Evolutionary conservation across 2,113 vertebrate species (phyloP).

Genomic region (Cyrtonyx montezumae): DNA sequence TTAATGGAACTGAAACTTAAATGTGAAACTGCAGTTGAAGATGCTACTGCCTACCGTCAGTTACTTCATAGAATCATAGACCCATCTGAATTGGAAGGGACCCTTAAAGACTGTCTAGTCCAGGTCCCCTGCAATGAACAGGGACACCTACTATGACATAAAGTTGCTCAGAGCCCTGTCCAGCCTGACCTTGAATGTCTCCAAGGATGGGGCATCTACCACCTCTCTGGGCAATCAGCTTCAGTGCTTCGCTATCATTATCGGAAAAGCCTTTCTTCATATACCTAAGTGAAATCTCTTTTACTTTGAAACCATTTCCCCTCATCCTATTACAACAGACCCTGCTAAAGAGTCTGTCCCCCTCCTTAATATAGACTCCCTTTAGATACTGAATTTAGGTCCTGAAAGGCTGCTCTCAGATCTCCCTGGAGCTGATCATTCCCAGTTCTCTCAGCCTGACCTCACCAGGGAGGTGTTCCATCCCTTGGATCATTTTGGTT

Average conservation of each 20-base stretch:
- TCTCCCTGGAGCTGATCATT: no score
- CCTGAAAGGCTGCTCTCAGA: no score
- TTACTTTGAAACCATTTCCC: background rate
- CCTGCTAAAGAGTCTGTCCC: no score
- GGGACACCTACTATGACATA: background rate
- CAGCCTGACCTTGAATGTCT: background rate
- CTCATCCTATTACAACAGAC: background rate
- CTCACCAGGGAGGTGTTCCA: no score
- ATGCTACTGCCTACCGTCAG: background rate
- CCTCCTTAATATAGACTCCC: no score
- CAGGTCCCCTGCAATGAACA: background rate
- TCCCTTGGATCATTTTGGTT: no score
- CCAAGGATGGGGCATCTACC: background rate
- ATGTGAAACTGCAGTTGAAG: background rate
- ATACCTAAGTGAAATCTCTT: background rate
- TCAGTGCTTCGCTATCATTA: background rate
- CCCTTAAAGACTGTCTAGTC: background rate
- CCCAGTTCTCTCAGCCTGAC: no score
- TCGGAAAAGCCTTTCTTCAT: background rate
- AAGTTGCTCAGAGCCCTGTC: background rate
- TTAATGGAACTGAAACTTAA: background rate
- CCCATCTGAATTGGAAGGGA: background rate
- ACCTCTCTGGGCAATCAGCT: background rate
- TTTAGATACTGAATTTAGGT: no score
- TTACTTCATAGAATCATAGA: background rate